Base-by-base conservation (phyloP, 1,140 invertebrate species). In the Trinorchestia longiramus region DNA sequence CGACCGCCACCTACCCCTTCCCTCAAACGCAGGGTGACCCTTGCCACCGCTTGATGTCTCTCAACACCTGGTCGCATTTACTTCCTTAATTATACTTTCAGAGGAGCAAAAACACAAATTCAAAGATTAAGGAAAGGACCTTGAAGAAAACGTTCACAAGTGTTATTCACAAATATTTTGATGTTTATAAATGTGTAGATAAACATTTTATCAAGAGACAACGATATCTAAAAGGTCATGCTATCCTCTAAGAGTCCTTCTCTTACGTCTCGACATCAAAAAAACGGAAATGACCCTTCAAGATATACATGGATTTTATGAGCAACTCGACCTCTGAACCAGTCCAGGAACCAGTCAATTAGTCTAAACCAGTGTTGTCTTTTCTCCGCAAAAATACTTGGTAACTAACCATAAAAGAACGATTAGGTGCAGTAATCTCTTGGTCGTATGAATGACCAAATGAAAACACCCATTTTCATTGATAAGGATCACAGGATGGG, bases 1-100 rank as follows among this genome's bases (percentile, higher is more conserved):
- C 41, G 15, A 23, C 43, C 41, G 88, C 88, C 88, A 53, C 47
- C 47, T 53, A 53, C 47, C 47, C 47, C 47, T 19, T 8, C 47
- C 47, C 6, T 53, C 19, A 19, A 19, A 8, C 4, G 8, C 8
- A 88, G 36, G 6, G 4, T 91, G 88, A 91, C 88, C 88, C 43
- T 43, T 42, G 88, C 41, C 88, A 91, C 88, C 11, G 41, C 19
- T 91, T 3, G 88, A 42, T 41, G 6, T 43, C 43, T 43, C 41
- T 43, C 88, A 91, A 91, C 88, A 91, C 88, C 88, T 91, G 88
- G 88, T 91, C 41, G 88, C 88, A 91, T 91, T 91, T 91, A 43
- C 41, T 43, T 43, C 43, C 41, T 43, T 91, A 91, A 23, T 91
- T 91, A 42, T 23, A 43, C 41, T 91, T 23, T 77, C 62, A 77